A percentile compares a stretch with the other conserved stretches of the same genome.
Conservation (phyloP, 2,113 vertebrate species). For the Mus spicilegus region DNA sequence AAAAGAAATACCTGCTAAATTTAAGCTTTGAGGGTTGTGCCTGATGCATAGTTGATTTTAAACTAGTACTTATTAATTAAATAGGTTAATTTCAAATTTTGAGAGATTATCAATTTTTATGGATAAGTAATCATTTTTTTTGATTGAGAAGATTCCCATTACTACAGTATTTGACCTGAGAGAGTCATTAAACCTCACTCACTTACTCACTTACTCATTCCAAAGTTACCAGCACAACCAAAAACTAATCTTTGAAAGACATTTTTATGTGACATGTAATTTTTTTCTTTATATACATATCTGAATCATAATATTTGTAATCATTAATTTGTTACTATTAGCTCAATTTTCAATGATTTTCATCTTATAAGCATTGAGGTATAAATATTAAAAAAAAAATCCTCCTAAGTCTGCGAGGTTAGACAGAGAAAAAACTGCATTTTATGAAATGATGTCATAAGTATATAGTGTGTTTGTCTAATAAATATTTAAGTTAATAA, state of each 20-base stretch:
- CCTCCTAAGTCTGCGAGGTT: background rate
- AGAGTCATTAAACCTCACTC: background rate
- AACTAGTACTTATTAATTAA: slow-evolving; percentile 12
- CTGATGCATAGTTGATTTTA: background rate
- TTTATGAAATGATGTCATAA: background rate
- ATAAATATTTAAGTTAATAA: slow-evolving; percentile 21
- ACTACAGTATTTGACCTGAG: background rate
- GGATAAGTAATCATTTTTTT: background rate
- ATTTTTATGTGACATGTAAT: background rate
- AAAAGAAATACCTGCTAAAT: slow-evolving; percentile 10
- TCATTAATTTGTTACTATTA: background rate
- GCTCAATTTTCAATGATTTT: slow-evolving; percentile 3
- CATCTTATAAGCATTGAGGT: background rate
- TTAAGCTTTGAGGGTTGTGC: background rate
- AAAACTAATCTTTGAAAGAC: background rate
- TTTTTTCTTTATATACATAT: background rate
- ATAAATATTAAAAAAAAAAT: background rate
- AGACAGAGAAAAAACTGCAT: background rate
- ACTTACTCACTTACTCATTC: background rate
- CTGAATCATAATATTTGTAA: background rate
- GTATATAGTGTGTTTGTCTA: background rate
- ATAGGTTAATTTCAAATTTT: slow-evolving; percentile 20
- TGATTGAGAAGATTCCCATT: slow-evolving; percentile 1
- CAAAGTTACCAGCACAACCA: background rate
- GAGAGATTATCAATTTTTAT: background rate